These are phyloP conservation scores for Sturnira hondurensis DNA, from an alignment of 2,113 vertebrate genomes.

Conservation along the genomic window DNA sequence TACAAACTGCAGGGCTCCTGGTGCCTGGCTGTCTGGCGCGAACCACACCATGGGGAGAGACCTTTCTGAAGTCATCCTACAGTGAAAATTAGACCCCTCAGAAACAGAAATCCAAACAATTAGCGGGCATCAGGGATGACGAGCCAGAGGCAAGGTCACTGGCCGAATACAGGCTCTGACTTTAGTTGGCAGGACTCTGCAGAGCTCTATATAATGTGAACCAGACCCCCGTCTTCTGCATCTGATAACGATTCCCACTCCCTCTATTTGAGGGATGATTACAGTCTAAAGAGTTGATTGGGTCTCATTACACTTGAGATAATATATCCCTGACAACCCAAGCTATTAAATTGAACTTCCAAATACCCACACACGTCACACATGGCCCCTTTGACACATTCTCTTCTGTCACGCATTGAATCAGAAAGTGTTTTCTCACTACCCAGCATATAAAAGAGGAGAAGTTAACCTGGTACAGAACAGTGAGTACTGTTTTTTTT, in stretches of 20 bases:
- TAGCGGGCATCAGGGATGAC: neutral
- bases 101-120: neutral
- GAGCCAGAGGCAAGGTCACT: neutral
- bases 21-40: neutral
- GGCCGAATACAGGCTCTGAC: neutral
- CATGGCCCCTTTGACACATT: neutral
- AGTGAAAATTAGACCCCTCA: slow-evolving; percentile 6
- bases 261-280: slow-evolving; percentile 43
- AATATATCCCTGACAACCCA: slow-evolving; percentile 39
- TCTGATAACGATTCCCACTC: neutral
- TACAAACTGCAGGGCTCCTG: neutral
- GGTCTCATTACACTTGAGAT: slow-evolving; percentile 2
- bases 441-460: neutral
- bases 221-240: neutral
- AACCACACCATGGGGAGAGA: neutral
- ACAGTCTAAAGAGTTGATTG: slow-evolving; percentile 29
- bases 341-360: slow-evolving; percentile 40
- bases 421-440: neutral
- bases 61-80: neutral
- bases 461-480: neutral
- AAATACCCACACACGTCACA: slow-evolving; percentile 23
- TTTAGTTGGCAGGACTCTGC: neutral
- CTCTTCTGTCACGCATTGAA: neutral
- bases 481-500: fast-evolving
- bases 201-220: neutral